Percentiles rank a stretch among this genome's conserved stretches.
Conservation (phyloP, 2,113 vertebrate genomes). For the Ctenodactylus gundi region DNA sequence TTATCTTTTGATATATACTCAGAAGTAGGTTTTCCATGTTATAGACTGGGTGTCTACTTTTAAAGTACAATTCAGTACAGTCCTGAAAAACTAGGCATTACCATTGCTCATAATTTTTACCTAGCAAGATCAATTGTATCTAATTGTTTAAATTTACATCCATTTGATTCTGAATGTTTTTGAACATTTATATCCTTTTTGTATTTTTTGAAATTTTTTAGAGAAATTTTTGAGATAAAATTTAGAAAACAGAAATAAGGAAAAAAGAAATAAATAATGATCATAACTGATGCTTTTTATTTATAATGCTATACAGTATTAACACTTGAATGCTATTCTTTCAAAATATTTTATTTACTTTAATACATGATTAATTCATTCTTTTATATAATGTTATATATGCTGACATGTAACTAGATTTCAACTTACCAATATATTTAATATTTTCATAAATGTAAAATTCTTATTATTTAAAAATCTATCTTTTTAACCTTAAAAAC, state of each 20-base stretch:
- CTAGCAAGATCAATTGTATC: background rate
- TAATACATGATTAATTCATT: background rate
- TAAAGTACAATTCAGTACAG: background rate
- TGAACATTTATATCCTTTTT: background rate
- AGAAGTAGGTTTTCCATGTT: background rate
- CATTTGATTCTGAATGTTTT: slow-evolving; percentile 11
- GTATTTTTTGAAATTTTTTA: background rate
- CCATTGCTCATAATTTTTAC: background rate
- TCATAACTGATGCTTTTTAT: background rate
- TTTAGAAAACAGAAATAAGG: background rate
- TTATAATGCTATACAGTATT: too few species aligned
- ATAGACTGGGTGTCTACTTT: background rate
- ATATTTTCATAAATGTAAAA: background rate
- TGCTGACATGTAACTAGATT: background rate
- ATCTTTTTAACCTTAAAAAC: background rate
- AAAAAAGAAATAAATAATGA: background rate
- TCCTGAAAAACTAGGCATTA: background rate
- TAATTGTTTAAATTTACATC: background rate
- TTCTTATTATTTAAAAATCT: background rate
- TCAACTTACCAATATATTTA: background rate
- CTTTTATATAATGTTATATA: background rate
- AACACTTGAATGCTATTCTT: background rate
- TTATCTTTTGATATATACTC: background rate
- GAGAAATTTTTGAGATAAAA: background rate
- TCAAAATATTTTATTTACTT: background rate